Evolutionary conservation across 2,113 vertebrate genomes (phyloP).

Genomic region (Todiramphus saurophagus): DNA sequence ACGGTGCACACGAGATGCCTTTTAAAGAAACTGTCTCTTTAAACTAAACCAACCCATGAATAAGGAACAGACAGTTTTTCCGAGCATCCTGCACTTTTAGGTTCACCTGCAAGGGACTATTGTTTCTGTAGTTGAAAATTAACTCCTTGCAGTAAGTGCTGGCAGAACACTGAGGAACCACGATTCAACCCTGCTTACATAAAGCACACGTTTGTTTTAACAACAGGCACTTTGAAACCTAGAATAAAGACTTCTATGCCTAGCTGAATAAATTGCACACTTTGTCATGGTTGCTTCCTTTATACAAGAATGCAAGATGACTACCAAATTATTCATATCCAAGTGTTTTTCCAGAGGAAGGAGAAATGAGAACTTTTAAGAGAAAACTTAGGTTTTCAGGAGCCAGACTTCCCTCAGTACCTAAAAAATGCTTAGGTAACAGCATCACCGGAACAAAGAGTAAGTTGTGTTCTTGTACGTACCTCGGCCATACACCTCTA

Average conservation of each 20-base stretch:
- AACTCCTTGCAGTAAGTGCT: neutral
- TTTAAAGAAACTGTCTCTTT: neutral
- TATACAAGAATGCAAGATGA: neutral
- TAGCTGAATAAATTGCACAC: neutral
- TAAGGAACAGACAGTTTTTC: neutral
- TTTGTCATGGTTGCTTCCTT: neutral
- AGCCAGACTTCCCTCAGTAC: neutral
- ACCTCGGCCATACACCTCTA: slow-evolving; percentile 98
- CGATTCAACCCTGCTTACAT: neutral
- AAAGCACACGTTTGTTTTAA: neutral
- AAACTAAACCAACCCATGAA: neutral
- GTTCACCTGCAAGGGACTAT: neutral
- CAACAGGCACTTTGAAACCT: neutral
- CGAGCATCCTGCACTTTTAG: neutral
- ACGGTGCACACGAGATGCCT: neutral
- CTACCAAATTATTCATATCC: neutral
- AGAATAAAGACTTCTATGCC: neutral
- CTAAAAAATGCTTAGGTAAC: neutral
- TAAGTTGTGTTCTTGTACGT: slow-evolving; percentile 28
- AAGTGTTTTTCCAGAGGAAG: neutral
- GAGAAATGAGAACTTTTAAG: neutral
- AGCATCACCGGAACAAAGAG: neutral
- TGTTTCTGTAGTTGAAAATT: neutral
- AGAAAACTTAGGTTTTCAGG: neutral
- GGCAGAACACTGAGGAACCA: neutral